These are phyloP conservation scores for Gryon sp. DNA, from an alignment of 1,140 invertebrate genomes.

Conservation along the genomic window DNA sequence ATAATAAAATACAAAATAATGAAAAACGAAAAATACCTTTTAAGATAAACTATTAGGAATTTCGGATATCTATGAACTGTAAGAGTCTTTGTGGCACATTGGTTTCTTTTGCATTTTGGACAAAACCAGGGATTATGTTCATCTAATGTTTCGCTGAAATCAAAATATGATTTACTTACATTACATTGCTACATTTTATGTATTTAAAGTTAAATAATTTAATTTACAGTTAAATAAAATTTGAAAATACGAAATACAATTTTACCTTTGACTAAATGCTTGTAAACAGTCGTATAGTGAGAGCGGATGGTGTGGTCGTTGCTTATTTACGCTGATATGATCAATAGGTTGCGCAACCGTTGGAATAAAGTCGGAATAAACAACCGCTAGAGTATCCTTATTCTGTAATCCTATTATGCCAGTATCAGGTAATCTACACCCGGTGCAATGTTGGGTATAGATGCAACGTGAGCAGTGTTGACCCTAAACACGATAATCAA, in stretches of 20 bases:
- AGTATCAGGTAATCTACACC: slow-evolving; percentile 81
- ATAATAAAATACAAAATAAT: no score
- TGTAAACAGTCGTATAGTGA: slow-evolving; percentile 85
- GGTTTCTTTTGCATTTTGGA: slow-evolving; percentile 84
- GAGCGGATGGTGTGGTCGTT: slow-evolving; percentile 79
- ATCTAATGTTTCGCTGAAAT: slow-evolving; percentile 83
- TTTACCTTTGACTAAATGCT: slow-evolving; percentile 85
- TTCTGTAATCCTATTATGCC: slow-evolving; percentile 80
- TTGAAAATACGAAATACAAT: slow-evolving; percentile 1
- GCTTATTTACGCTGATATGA: slow-evolving; percentile 77
- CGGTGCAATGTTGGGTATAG: slow-evolving; percentile 82
- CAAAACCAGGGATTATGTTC: slow-evolving; percentile 87
- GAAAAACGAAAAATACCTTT: slow-evolving; percentile 80
- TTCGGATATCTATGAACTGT: slow-evolving; percentile 86
- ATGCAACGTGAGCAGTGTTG: slow-evolving; percentile 84
- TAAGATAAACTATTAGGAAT: slow-evolving; percentile 86
- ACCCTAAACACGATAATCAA: no score
- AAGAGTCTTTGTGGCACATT: slow-evolving; percentile 86
- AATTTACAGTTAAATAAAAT: slow-evolving; percentile 11
- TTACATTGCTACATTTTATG: no score
- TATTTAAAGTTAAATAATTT: no score
- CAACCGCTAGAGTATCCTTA: slow-evolving; percentile 83
- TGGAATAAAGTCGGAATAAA: slow-evolving; percentile 75
- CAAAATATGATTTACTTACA: slow-evolving; percentile 12
- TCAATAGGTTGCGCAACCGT: slow-evolving; percentile 69